phyloP scores from a whole-genome alignment of 2,797 vertebrate species.

The Melanogrammus aeglefinus region DNA sequence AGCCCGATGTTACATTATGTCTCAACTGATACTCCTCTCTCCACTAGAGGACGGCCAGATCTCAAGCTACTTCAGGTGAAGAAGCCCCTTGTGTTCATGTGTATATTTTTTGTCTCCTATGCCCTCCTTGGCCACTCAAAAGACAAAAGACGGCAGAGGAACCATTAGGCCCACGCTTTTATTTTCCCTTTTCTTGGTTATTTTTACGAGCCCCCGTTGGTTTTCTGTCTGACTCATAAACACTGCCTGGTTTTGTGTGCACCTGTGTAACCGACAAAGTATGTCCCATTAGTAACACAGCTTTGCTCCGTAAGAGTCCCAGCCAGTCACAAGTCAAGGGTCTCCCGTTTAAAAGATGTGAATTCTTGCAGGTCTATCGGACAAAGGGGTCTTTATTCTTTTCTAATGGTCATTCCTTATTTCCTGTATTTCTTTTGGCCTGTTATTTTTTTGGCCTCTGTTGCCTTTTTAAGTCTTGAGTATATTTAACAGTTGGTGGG shows the following conservation, averaged over 20 bases:
- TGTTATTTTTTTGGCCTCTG: not conserved
- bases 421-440: conserved; percentile 24
- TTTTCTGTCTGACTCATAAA: not conserved
- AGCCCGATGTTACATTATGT: too few relatives aligned
- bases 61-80: conserved; percentile 45
- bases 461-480: not conserved
- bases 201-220: not conserved
- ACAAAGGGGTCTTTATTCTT: conserved; percentile 33
- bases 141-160: conserved; percentile 47
- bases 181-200: conserved; percentile 32
- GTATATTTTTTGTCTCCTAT: conserved; percentile 26
- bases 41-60: conserved; percentile 35
- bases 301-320: not conserved
- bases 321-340: not conserved
- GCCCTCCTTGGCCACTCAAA: conserved; percentile 47
- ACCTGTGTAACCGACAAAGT: not conserved
- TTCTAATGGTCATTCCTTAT: conserved; percentile 42
- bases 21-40: conserved; percentile 29
- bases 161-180: conserved; percentile 26
- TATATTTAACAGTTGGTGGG: conserved; percentile 1
- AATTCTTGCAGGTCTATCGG: conserved; percentile 1
- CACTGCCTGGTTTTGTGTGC: not conserved
- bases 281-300: not conserved
- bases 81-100: conserved; percentile 39
- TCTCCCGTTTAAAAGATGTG: not conserved